Conservation (phyloP, 1,140 invertebrate genomes). For the Cydia strobilella region DNA sequence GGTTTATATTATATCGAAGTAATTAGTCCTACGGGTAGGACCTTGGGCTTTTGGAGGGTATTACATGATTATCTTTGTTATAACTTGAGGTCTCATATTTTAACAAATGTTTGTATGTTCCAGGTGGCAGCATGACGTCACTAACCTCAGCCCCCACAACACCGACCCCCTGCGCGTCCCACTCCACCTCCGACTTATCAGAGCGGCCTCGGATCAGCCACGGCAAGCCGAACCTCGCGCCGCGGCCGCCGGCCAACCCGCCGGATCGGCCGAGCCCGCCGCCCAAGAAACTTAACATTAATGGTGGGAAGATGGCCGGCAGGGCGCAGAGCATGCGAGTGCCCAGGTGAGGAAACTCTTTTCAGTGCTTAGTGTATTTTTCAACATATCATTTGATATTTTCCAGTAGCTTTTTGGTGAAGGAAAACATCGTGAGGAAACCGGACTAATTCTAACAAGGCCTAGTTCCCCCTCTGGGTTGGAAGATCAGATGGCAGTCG, state of each 20-base stretch:
- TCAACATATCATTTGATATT: too few species aligned
- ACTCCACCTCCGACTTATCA: constrained; percentile 65
- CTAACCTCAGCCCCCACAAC: constrained; percentile 60
- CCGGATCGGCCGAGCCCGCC: constrained; percentile 73
- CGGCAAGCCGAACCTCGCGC: constrained; percentile 81
- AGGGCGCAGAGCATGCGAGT: constrained; percentile 80
- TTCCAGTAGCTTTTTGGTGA: too few species aligned
- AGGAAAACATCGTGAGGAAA: too few species aligned
- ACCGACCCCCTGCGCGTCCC: constrained; percentile 54
- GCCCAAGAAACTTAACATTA: constrained; percentile 74
- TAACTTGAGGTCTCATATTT: neutral
- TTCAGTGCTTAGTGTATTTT: too few species aligned
- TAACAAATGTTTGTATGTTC: constrained; percentile 14
- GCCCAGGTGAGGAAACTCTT: constrained; percentile 58
- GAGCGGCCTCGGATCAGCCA: constrained; percentile 68
- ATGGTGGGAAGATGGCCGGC: constrained; percentile 72
- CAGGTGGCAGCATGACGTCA: constrained; percentile 72
- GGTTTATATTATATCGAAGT: too few species aligned
- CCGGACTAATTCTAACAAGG: too few species aligned
- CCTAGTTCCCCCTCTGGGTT: too few species aligned
- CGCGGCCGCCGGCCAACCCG: constrained; percentile 75
- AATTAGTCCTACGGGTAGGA: too few species aligned
- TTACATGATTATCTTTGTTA: neutral
- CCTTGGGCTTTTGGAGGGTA: neutral
- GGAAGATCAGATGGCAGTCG: too few species aligned